Evolutionary conservation across 2,888 invertebrate species (phyloP).

Genomic region (Lasiommata megera): DNA sequence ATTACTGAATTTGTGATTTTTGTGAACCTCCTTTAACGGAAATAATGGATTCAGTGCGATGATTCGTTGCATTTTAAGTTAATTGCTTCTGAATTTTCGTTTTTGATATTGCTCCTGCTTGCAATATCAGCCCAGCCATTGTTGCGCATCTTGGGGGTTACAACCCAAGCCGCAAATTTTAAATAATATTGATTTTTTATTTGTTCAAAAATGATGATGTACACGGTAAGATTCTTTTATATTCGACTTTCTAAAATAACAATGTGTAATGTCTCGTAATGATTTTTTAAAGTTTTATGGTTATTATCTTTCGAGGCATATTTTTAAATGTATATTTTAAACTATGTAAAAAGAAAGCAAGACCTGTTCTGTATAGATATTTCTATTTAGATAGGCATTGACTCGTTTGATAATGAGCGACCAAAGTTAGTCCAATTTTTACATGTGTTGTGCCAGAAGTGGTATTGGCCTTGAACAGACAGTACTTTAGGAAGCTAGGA

Average conservation of each 20-base stretch:
- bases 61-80: background rate
- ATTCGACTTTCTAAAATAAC: background rate
- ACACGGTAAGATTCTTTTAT: constrained; percentile 58
- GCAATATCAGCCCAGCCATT: constrained; percentile 11
- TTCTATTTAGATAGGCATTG: too few relatives aligned
- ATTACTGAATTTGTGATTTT: background rate
- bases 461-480: too few relatives aligned
- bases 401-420: too few relatives aligned
- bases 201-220: constrained; percentile 66
- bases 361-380: too few relatives aligned
- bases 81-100: background rate
- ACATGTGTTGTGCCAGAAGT: too few relatives aligned
- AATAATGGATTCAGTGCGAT: background rate
- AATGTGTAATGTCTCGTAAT: background rate
- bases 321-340: too few relatives aligned
- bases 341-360: too few relatives aligned
- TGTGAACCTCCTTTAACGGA: background rate
- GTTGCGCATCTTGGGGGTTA: constrained; percentile 40
- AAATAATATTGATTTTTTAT: constrained; percentile 52
- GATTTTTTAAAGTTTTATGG: background rate
- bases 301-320: background rate
- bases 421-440: too few relatives aligned
- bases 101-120: background rate
- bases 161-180: constrained; percentile 39
- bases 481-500: too few relatives aligned